These are phyloP conservation scores for Anguilla marmorata DNA, from an alignment of 2,797 vertebrate species.

Conservation along the genomic window DNA sequence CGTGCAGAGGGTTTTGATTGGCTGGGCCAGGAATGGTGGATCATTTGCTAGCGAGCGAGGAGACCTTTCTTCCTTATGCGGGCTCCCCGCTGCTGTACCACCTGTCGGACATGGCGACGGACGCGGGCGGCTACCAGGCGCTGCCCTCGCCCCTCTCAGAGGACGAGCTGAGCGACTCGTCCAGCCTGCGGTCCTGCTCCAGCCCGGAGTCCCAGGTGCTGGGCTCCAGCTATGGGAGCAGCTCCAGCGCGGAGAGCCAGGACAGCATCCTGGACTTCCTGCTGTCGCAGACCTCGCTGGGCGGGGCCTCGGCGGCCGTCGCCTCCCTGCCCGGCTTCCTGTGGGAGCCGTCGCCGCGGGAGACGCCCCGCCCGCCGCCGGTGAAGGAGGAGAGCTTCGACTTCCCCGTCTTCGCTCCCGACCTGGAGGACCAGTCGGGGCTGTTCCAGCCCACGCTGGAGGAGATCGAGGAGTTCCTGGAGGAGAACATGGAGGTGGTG, in stretches of 20 bases:
- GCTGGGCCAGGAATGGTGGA: slow-evolving; percentile 88
- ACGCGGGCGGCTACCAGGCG: slow-evolving; percentile 81
- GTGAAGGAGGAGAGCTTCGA: slow-evolving; percentile 84
- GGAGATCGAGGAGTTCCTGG: slow-evolving; percentile 97
- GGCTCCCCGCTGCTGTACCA: slow-evolving; percentile 64
- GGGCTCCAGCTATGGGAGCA: slow-evolving; percentile 85
- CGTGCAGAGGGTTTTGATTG: slow-evolving; percentile 29
- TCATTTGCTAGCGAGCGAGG: slow-evolving; percentile 88
- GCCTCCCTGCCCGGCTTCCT: slow-evolving; percentile 67
- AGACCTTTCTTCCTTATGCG: slow-evolving; percentile 79
- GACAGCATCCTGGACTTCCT: slow-evolving; percentile 90
- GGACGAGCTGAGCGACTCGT: slow-evolving; percentile 87
- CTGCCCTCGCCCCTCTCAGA: slow-evolving; percentile 87
- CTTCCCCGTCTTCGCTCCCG: slow-evolving; percentile 75
- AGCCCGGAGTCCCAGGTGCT: slow-evolving; percentile 86
- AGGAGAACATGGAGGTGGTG: slow-evolving; percentile 91
- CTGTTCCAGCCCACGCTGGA: slow-evolving; percentile 96
- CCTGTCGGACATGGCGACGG: slow-evolving; percentile 78
- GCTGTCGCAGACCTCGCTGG: slow-evolving; percentile 83
- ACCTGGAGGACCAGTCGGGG: slow-evolving; percentile 79
- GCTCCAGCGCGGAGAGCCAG: slow-evolving; percentile 79
- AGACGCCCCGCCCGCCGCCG: slow-evolving; percentile 47
- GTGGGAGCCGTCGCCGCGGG: slow-evolving; percentile 74
- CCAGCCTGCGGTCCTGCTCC: slow-evolving; percentile 89
- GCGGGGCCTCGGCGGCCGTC: slow-evolving; percentile 47